Percentiles rank a stretch among this genome's conserved stretches.
Evolutionary conservation across 2,888 invertebrate species (phyloP).

Genomic region (Chouioia cunea): DNA sequence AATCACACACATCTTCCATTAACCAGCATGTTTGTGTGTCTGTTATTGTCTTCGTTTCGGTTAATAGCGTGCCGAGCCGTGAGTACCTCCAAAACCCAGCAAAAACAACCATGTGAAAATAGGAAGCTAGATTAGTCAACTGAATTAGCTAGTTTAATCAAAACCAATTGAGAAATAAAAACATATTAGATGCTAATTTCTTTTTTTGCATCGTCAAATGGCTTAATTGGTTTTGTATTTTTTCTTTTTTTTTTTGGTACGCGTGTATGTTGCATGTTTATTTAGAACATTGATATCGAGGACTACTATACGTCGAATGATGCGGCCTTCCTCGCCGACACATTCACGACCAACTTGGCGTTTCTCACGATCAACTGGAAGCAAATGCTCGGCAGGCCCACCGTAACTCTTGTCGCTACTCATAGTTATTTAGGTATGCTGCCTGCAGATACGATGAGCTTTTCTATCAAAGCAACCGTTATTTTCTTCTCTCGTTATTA

Average conservation of each 20-base stretch:
- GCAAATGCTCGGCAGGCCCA: constrained; percentile 95
- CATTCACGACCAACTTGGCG: constrained; percentile 92
- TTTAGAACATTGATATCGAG: constrained; percentile 90
- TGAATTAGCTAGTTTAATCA: background rate
- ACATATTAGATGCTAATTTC: no score
- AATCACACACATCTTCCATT: constrained; percentile 23
- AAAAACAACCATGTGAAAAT: no score
- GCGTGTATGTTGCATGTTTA: constrained; percentile 67
- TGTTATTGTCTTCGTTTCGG: constrained; percentile 47
- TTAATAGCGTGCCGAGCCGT: background rate
- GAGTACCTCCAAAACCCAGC: no score
- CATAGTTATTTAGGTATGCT: constrained; percentile 85
- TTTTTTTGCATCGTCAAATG: no score
- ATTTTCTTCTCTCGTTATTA: background rate
- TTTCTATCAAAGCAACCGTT: background rate
- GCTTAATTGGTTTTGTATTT: constrained; percentile 52
- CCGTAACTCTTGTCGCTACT: constrained; percentile 90
- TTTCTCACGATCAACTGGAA: constrained; percentile 98
- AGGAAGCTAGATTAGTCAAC: no score
- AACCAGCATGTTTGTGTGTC: constrained; percentile 59
- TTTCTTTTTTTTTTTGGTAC: no score
- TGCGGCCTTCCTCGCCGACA: constrained; percentile 93
- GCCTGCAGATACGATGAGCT: constrained; percentile 20
- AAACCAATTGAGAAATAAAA: no score
- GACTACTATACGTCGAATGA: constrained; percentile 98